Percentiles rank a stretch among this genome's conserved stretches.
phyloP scores from a whole-genome alignment of 2,888 invertebrate genomes.

The Strigamia maritima region DNA sequence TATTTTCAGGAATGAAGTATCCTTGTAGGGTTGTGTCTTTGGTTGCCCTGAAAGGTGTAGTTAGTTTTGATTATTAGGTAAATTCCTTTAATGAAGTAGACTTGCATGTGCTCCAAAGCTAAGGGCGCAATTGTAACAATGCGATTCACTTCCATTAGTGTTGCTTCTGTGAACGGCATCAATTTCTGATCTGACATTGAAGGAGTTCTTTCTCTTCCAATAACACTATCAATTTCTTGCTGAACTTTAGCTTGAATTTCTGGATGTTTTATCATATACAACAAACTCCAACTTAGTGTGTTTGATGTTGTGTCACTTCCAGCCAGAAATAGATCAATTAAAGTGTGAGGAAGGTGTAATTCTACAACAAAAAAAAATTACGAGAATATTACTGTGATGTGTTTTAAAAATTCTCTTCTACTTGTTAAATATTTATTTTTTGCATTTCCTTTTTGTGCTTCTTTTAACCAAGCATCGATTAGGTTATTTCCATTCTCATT shows the following conservation, averaged over 20 bases:
- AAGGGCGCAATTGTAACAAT: not conserved
- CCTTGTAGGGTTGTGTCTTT: constrained; percentile 14
- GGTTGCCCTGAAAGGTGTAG: not conserved
- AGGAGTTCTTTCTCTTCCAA: not conserved
- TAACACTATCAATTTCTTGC: not conserved
- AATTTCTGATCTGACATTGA: not conserved
- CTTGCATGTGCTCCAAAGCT: not conserved
- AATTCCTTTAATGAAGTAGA: not conserved
- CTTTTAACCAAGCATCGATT: not conserved
- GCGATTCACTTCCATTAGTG: not conserved
- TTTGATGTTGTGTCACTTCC: constrained; percentile 7
- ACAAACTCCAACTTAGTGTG: not conserved
- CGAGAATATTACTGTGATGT: no score
- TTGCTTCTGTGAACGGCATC: not conserved
- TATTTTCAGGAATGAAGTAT: constrained; percentile 31
- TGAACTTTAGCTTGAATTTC: not conserved
- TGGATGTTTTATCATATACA: not conserved
- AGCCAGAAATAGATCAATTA: not conserved
- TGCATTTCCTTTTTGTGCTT: not conserved
- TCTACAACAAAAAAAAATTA: no score
- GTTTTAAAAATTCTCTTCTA: no score
- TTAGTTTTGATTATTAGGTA: not conserved
- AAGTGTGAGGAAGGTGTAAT: not conserved
- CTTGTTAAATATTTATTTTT: not conserved
- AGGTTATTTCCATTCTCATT: not conserved